phyloP scores from a whole-genome alignment of 1,140 invertebrate genomes.

The Gonatopus flavifemur region DNA sequence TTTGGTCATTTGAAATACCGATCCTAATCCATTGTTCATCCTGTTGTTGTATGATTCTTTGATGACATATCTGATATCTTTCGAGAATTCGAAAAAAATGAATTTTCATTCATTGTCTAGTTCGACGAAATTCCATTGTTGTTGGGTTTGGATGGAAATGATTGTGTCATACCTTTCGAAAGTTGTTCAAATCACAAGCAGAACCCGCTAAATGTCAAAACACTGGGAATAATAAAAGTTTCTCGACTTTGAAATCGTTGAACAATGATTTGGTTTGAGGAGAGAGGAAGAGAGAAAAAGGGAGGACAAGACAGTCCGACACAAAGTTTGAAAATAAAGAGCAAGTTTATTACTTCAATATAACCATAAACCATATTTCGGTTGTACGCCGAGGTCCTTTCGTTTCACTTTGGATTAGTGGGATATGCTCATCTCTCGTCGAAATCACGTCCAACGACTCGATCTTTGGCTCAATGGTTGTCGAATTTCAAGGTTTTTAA shows the following conservation, averaged over 20 bases:
- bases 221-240: slow-evolving; percentile 32
- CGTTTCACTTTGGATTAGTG: no score
- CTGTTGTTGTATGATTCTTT: no score
- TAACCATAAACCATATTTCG: slow-evolving; percentile 41
- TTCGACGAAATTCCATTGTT: background rate
- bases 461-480: no score
- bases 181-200: slow-evolving; percentile 47
- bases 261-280: slow-evolving; percentile 16
- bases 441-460: no score
- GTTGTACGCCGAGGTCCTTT: slow-evolving; percentile 12
- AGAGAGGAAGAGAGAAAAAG: background rate
- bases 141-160: no score
- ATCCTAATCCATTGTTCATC: no score
- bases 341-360: slow-evolving; percentile 42
- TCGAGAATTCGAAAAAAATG: no score
- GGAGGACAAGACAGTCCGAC: slow-evolving; percentile 4
- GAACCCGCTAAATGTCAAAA: slow-evolving; percentile 54
- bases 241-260: slow-evolving; percentile 11
- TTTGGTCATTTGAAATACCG: slow-evolving; percentile 6
- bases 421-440: no score
- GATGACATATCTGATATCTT: no score
- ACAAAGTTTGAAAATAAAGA: slow-evolving; percentile 14
- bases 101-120: slow-evolving; percentile 5
- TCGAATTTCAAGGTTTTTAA: no score
- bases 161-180: no score